Percentiles rank a stretch among this genome's conserved stretches.
phyloP scores from a whole-genome alignment of 2,113 vertebrate genomes.

The Perccottus glenii region DNA sequence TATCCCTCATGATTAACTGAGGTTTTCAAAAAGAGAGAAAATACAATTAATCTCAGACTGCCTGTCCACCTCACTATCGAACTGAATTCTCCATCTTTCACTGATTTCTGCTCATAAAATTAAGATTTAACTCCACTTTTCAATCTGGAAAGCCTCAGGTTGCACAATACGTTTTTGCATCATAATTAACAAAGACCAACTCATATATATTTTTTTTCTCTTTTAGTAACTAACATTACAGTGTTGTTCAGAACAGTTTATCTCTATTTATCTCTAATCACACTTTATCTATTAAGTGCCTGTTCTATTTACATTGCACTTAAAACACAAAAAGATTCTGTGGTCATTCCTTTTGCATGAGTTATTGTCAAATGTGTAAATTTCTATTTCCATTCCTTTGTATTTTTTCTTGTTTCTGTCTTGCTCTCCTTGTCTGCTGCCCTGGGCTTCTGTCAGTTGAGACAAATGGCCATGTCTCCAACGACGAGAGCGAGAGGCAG shows the following conservation, averaged over 20 bases:
- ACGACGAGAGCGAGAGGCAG: slow-evolving; percentile 40
- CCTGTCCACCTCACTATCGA: slow-evolving; percentile 7
- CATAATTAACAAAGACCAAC: slow-evolving; percentile 43
- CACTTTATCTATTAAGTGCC: slow-evolving; percentile 41
- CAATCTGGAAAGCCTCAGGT: slow-evolving; percentile 20
- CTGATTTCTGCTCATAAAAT: slow-evolving; percentile 17
- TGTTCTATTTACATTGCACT: slow-evolving; percentile 49
- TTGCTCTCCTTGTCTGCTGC: slow-evolving; percentile 8
- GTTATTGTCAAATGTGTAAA: slow-evolving; percentile 1
- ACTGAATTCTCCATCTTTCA: slow-evolving; percentile 36
- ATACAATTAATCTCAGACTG: slow-evolving; percentile 13
- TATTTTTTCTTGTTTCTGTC: not conserved
- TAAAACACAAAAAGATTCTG: too few species aligned
- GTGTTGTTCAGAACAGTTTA: not conserved
- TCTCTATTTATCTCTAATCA: slow-evolving; percentile 56
- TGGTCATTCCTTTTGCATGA: too few species aligned
- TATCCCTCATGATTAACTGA: slow-evolving; percentile 52
- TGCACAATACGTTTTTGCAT: slow-evolving; percentile 45
- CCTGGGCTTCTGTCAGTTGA: slow-evolving; percentile 52
- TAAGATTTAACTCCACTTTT: slow-evolving; percentile 24
- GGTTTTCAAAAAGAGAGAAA: slow-evolving; percentile 1
- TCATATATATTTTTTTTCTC: not conserved
- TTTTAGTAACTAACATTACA: too few species aligned
- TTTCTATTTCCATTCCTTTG: slow-evolving; percentile 19
- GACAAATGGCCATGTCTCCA: slow-evolving; percentile 58